phyloP scores from a whole-genome alignment of 1,140 invertebrate species.

The Drosophila triauraria region DNA sequence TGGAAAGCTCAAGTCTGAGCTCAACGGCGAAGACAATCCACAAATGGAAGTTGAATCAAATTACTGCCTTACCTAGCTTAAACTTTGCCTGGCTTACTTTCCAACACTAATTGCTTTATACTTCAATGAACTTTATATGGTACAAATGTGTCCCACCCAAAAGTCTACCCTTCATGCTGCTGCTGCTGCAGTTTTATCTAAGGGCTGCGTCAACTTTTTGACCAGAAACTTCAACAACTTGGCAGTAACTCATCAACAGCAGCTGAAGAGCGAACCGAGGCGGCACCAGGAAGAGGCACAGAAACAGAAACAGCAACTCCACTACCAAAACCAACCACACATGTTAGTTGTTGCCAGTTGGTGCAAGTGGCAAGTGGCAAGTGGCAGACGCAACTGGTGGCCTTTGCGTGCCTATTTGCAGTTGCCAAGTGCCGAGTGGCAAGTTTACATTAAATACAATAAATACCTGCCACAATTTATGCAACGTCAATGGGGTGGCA shows the following conservation, averaged over 20 bases:
- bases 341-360: conserved; percentile 47
- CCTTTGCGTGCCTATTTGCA: conserved; percentile 77
- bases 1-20: conserved; percentile 9
- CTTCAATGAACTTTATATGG: conserved; percentile 62
- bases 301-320: conserved; percentile 20
- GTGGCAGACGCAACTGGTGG: conserved; percentile 67
- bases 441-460: conserved; percentile 81
- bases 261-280: conserved; percentile 21
- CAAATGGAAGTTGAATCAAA: conserved; percentile 56
- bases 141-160: conserved; percentile 33
- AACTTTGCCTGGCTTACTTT: conserved; percentile 52
- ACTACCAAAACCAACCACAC: conserved; percentile 47
- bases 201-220: conserved; percentile 66
- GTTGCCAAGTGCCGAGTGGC: conserved; percentile 73
- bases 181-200: conserved; percentile 51
- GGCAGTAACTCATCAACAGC: conserved; percentile 60
- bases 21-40: conserved; percentile 31
- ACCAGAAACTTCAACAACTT: conserved; percentile 69
- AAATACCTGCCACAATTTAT: conserved; percentile 78
- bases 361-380: conserved; percentile 39
- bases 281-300: conserved; percentile 4
- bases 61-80: conserved; percentile 42
- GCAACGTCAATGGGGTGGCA: conserved; percentile 57
- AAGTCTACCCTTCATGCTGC: neutral
- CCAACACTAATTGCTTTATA: conserved; percentile 60